These are phyloP conservation scores for Lepidocyrtinus sp. DNA, from an alignment of 2,888 invertebrate genomes.

Conservation along the genomic window DNA sequence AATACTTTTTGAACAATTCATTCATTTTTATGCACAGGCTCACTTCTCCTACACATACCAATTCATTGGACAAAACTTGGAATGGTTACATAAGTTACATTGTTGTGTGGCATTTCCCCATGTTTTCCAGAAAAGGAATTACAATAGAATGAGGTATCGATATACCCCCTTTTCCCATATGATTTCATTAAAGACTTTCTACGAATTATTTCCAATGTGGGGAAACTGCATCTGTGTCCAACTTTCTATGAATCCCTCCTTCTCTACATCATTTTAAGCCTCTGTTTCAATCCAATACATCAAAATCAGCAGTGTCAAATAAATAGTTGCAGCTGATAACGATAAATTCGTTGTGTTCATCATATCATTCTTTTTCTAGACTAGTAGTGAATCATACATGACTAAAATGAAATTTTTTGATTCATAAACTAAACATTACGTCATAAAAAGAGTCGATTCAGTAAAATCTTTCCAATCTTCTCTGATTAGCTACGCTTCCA, in stretches of 20 bases:
- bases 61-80: too few species aligned
- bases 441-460: constrained; percentile 6
- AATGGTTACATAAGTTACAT: constrained; percentile 14
- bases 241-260: too few species aligned
- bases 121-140: constrained; percentile 10
- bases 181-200: neutral
- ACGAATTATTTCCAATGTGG: neutral
- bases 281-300: constrained; percentile 20
- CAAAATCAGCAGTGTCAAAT: neutral
- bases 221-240: constrained; percentile 14
- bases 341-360: constrained; percentile 9
- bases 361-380: too few species aligned
- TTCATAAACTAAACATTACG: neutral
- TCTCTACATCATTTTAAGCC: too few species aligned
- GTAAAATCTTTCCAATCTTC: constrained; percentile 39
- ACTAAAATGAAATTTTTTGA: constrained; percentile 14
- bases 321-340: constrained; percentile 4
- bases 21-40: constrained; percentile 12
- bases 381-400: constrained; percentile 28
- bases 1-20: constrained; percentile 18
- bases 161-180: neutral
- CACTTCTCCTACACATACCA: neutral
- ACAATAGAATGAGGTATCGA: neutral
- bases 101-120: neutral
- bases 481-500: constrained; percentile 49